Conservation (phyloP, 2,113 vertebrate genomes). For the Eretmochelys imbricata region DNA sequence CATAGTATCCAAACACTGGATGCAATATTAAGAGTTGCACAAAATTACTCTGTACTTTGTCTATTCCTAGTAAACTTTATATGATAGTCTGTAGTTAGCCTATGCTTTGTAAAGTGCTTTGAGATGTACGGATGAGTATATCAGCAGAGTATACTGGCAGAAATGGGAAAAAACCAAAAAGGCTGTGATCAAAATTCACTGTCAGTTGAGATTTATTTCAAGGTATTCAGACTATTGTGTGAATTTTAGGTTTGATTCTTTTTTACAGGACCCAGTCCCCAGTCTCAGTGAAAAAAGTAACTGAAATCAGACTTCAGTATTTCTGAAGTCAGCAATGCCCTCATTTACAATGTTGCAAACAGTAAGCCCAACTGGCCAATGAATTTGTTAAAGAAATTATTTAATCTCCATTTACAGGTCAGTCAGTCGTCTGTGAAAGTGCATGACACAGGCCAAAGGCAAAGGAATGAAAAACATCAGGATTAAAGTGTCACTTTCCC, state of each 20-base stretch:
- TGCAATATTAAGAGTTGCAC: neutral
- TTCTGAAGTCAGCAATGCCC: conserved; percentile 17
- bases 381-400: conserved; percentile 84
- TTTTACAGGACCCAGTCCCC: neutral
- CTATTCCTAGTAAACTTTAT: neutral
- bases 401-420: conserved; percentile 77
- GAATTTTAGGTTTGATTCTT: neutral
- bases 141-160: neutral
- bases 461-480: conserved; percentile 58
- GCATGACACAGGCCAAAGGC: conserved; percentile 39
- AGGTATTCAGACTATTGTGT: neutral
- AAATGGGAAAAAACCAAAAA: rapidly evolving
- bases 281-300: neutral
- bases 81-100: neutral
- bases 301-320: neutral
- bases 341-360: neutral
- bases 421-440: conserved; percentile 74
- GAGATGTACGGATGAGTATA: neutral
- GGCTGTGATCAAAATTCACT: neutral
- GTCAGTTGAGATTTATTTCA: neutral
- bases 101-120: neutral
- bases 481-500: conserved; percentile 76
- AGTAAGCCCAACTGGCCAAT: conserved; percentile 68
- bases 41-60: neutral
- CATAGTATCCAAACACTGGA: neutral